Evolutionary conservation across 2,888 invertebrate species (phyloP), one percentile per base, ranked within the genome.

Genomic region (Xylota sylvarum): DNA sequence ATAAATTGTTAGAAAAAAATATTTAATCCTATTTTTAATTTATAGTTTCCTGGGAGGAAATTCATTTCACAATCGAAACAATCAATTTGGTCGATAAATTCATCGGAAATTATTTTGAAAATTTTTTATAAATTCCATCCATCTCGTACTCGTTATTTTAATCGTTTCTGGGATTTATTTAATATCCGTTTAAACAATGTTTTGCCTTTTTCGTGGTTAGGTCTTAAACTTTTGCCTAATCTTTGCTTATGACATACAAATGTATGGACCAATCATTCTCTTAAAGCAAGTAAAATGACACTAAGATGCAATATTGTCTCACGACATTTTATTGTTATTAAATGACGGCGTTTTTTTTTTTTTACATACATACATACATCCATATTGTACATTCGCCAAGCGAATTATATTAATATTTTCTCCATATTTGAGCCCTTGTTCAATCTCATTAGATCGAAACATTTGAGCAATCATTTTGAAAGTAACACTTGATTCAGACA

Each of bases 181-280:
- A 74, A 74, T 74, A 74, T 74, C 73, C 73, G 73, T 32, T 74
- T 52, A 74, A 74, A n/a, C n/a, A n/a, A n/a, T n/a, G n/a, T n/a
- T n/a, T n/a, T n/a, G n/a, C n/a, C n/a, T n/a, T n/a, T n/a, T n/a
- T n/a, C n/a, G n/a, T n/a, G n/a, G n/a, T n/a, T n/a, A n/a, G n/a
- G n/a, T n/a, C n/a, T n/a, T n/a, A n/a, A n/a, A n/a, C n/a, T n/a
- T n/a, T n/a, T n/a, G n/a, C n/a, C n/a, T n/a, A n/a, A n/a, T n/a
- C n/a, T 23, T 23, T 3, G 23, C 23, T 3, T 3, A 2, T 23
- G 23, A 7, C 32, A 32, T 32, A 32, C 7, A 32, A 3, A 32
- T 32, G 32, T 32, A 32, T 7, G 5, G 2, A 5, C 4, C 7
- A 32, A 32, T 32, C 30, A n/a, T n/a, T n/a, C 32, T 32, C 6